Evolutionary conservation across 1,140 invertebrate genomes (phyloP), one percentile per base, ranked within the genome.

Genomic region (Conopomorpha cramerella): DNA sequence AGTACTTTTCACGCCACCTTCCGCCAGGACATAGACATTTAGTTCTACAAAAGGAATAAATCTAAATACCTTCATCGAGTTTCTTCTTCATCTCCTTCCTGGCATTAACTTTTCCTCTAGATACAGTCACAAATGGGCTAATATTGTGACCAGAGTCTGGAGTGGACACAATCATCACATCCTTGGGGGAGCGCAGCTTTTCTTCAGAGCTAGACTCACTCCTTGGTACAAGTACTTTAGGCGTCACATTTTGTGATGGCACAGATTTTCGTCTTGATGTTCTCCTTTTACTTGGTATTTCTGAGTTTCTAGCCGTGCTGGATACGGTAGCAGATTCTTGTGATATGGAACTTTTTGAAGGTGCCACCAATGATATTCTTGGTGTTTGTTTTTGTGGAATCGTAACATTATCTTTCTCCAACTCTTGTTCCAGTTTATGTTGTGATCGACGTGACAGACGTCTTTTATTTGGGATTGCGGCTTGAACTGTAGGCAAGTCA

Each of bases 181-280:
- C 43, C 33, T 60, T 55, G 0, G 65, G 61, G 13, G 67, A 67
- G 1, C 59, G 34, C 0, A 70, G 38, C 29, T 44, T 51, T 34
- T 67, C 62, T 36, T 68, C 63, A n/a, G 62, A 66, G 30, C 51
- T 65, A 0, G 64, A 68, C 28, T 68, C 64, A 45, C 58, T 64
- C 28, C 60, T 70, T 3, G 65, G 61, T 10, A 61, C 32, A 7
- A 34, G 29, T 16, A 49, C 51, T 19, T 46, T 53, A 7, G 58
- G 54, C n/a, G 53, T 61, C 3, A 37, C 17, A 3, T 31, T 32
- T 29, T 13, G 13, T 8, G 7, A 27, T 26, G 38, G 31, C 30
- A 25, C 7, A 18, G 47, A 37, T 7, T 54, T 49, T 16, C 51
- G 53, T 38, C 39, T 46, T 2, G 51, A 30, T 11, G 39, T 46